A percentile compares a stretch with the other conserved stretches of the same genome.
Evolutionary conservation across 92 coral and sea anemone species (phyloP).

Genomic region (Heliopora coerulea): DNA sequence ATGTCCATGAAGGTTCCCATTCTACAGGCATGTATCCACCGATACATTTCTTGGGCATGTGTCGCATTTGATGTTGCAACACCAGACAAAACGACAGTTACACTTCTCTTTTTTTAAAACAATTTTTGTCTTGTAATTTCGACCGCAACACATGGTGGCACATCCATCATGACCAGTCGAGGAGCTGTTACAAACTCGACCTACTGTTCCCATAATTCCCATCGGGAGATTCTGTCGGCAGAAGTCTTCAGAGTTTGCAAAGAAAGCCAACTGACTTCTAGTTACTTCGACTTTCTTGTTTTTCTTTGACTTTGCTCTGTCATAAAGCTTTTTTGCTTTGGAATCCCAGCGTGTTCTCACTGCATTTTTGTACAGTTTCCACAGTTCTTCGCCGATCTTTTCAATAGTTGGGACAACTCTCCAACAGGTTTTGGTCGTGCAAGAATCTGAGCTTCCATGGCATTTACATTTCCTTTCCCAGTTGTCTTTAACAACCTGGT

Average conservation of each 20-base stretch:
- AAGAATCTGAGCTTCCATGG: conserved; percentile 82
- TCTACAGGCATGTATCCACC: conserved; percentile 13
- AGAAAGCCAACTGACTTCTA: conserved; percentile 53
- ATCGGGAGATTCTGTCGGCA: conserved; percentile 57
- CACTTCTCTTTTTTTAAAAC: conserved; percentile 61
- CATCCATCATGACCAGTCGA: conserved; percentile 68
- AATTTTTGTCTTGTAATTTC: conserved; percentile 53
- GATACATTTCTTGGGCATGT: conserved; percentile 62
- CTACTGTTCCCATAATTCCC: conserved; percentile 75
- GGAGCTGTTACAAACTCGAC: conserved; percentile 65
- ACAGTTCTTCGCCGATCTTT: conserved; percentile 60
- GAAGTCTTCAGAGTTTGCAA: conserved; percentile 68
- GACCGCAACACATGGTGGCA: conserved; percentile 81
- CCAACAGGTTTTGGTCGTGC: conserved; percentile 81
- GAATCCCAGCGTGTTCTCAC: conserved; percentile 42
- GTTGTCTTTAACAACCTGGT: conserved; percentile 80
- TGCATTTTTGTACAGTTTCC: conserved; percentile 65
- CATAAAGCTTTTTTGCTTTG: neutral
- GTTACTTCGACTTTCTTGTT: neutral
- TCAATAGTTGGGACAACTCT: conserved; percentile 70
- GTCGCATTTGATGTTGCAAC: conserved; percentile 78
- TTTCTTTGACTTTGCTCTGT: neutral
- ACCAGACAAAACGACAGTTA: conserved; percentile 92
- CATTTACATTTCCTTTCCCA: conserved; percentile 80
- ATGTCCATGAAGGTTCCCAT: too few relatives aligned